Evolutionary conservation across 2,888 invertebrate genomes (phyloP), one percentile per base, ranked within the genome.

Genomic region (Panzeria rudis): DNA sequence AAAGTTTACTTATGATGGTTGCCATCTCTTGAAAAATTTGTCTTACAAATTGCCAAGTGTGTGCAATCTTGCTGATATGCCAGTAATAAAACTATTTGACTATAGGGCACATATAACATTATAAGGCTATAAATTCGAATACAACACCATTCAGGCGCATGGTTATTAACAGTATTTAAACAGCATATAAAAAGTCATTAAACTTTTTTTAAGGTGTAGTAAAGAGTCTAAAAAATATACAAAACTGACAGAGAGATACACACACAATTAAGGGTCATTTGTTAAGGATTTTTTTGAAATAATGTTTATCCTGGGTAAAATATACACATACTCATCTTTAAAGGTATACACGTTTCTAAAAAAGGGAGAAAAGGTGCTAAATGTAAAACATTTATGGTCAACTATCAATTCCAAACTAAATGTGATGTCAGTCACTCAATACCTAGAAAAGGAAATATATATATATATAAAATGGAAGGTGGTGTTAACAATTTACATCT

Each of bases 151-250:
- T 61, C 84, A 81, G 25, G 56, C 81, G 80, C 54, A 81, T 81
- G 71, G 83, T 84, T 77, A 87, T 88, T 88, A 88, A 87, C 87
- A 87, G 85, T 85, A 64, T 87, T 87, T 88, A 87, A 86, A 86
- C 79, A 85, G 87, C 86, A 79, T 66, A 83, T 86, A 86, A 87
- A 84, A 76, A 79, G 66, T 83, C 72, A 82, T 79, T 79, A 82
- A 44, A 38, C 20, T 44, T n/a, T 62, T 62, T 73, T 77, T 59
- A 73, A 59, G 84, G 84, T 69, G 77, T 77, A 81, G 77, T 69
- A 73, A 62, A 69, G 29, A 50, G 64, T 29, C 15, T 25, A 50
- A 25, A 56, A 32, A 56, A 56, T 1, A 32, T 38, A 64, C 52
- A 44, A 54, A 41, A 71, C 71, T 20, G 54, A 29, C 68, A 32